Evolutionary conservation across 2,797 vertebrate genomes (phyloP), one percentile per base, ranked within the genome.

Genomic region (Acipenser ruthenus): DNA sequence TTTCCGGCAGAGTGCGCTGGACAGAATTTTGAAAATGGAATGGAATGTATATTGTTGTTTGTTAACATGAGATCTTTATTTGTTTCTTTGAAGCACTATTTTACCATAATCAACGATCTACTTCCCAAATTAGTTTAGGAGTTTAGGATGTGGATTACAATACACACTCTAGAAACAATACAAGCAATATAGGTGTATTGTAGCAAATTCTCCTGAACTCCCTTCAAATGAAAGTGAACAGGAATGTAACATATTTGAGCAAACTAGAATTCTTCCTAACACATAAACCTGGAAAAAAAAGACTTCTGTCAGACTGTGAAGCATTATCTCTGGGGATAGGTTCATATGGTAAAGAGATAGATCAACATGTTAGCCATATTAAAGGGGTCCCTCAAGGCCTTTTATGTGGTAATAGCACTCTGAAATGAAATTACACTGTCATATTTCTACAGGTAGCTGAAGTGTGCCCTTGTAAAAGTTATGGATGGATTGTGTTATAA

Each of bases 291-390:
- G 71, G 60, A 78, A 77, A 61, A 61, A 79, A 77, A 65, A 58
- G 66, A 69, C 78, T 75, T 62, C 68, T 67, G 70, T 75, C 72
- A 68, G 78, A 77, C 68, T 64, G 52, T 55, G 74, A 82, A 75
- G 75, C 75, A 6, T 72, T 49, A 81, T 83, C 81, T 78, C 63
- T 4, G 73, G 78, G 82, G 78, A 65, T 10, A 49, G 64, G 70
- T 73, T 82, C 88, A 90, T 87, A 89, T 87, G 86, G 84, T 75
- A 77, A 70, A 76, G 74, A 63, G 65, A 83, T 72, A 70, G 75
- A 74, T 74, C 72, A 73, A 78, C 82, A 81, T 86, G 83, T 88
- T 88, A 82, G 84, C 86, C 66, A 73, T 71, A 72, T 71, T 65
- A 75, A 82, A 83, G 67, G 63, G 81, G 77, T 80, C 87, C 80